Base-by-base conservation (phyloP, 2,113 vertebrate genomes). In the Otolemur garnettii region DNA sequence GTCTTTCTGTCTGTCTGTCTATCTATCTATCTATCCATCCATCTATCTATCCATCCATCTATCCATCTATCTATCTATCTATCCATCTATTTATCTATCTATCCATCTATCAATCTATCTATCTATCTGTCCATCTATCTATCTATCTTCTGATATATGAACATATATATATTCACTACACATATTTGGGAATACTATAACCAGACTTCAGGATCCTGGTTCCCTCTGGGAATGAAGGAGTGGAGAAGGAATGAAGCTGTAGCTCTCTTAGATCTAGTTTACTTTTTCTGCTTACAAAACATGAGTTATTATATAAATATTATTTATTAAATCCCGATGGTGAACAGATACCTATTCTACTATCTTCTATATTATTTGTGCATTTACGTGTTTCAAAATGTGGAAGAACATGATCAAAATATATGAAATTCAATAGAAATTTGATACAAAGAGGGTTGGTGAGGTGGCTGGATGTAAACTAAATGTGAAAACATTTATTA, bases 381-480 rank as follows among this genome's bases (percentile, higher is more conserved):
- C n/a, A 66, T 33, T 77, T 92, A 64, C 5, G 75, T 30, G 64
- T 72, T 92, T 93, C n/a, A n/a, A 94, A 66, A 64, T 28, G 14
- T 28, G 4, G 18, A 19, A 85, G 83, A 79, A 53, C 1, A 64
- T 24, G 19, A 81, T 94, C 26, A 74, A 94, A 88, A 75, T 30
- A 68, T 0, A 30, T 85, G 13, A 38, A 8, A 50, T 90, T 71
- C 8, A 78, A 26, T 53, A 62, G 53, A 75, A 79, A 35, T 38
- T 59, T 30, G 42, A 81, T 81, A 83, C 68, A 71, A 78, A 64
- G 26, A n/a, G 33, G 2, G n/a, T 30, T 77, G 21, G 42, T 81
- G 57, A 88, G 18, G 38, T 60, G 21, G 35, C 38, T 91, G 62
- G 42, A 60, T 85, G 71, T 94, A 85, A 90, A 91, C 71, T 79